Percentiles rank a stretch among this genome's conserved stretches.
These are phyloP conservation scores for Borostomias antarcticus DNA, from an alignment of 2,797 vertebrate genomes.

Conservation along the genomic window DNA sequence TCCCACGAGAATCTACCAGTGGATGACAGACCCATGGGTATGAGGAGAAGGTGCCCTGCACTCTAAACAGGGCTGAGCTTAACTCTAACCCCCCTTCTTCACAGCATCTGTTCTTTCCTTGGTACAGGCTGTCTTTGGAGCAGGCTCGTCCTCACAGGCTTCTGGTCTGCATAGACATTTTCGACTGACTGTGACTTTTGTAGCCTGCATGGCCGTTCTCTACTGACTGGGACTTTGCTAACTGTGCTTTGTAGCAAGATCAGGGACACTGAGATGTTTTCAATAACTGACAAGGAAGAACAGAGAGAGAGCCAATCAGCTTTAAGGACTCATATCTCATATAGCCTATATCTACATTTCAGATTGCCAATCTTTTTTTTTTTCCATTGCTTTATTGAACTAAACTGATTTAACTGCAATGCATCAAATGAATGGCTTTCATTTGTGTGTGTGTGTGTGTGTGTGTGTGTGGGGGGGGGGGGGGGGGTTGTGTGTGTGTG, in stretches of 20 bases:
- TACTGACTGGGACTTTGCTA: neutral
- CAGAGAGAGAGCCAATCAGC: neutral
- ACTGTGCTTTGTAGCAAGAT: neutral
- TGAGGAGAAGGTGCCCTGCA: slow-evolving; percentile 18
- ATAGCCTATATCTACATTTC: slow-evolving; percentile 40
- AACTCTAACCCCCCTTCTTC: neutral
- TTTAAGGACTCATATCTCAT: slow-evolving; percentile 8
- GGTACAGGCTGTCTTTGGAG: neutral
- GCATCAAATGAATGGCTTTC: slow-evolving; percentile 73
- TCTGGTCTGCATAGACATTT: neutral
- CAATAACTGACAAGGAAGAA: neutral
- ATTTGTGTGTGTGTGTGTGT: slow-evolving; percentile 62
- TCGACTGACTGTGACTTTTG: neutral
- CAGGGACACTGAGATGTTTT: neutral
- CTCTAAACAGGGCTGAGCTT: neutral
- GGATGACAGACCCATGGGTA: slow-evolving; percentile 28
- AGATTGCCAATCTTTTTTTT: slow-evolving; percentile 51
- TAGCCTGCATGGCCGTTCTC: neutral
- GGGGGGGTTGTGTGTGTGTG: slow-evolving; percentile 60
- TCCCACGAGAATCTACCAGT: slow-evolving; percentile 24
- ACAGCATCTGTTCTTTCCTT: neutral
- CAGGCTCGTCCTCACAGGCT: too few relatives aligned
- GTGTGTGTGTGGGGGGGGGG: slow-evolving; percentile 19
- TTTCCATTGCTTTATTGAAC: slow-evolving; percentile 35
- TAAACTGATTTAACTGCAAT: slow-evolving; percentile 72